These are phyloP conservation scores for Heliconius eleuchia DNA, from an alignment of 1,140 invertebrate genomes.

Conservation along the genomic window DNA sequence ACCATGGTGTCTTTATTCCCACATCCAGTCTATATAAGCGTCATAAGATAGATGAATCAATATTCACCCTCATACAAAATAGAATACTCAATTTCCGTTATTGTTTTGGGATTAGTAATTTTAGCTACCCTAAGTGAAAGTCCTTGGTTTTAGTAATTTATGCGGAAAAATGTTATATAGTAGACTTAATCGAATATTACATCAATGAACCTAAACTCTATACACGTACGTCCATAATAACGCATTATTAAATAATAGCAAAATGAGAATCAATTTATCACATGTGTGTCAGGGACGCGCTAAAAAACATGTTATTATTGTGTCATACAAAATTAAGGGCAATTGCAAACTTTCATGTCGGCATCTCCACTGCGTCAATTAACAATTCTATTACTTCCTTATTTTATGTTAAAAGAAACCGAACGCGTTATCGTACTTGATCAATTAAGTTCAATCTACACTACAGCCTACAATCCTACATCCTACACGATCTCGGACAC, in stretches of 20 bases:
- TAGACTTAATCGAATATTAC: neutral
- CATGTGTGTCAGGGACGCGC: conserved; percentile 9
- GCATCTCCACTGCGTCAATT: conserved; percentile 28
- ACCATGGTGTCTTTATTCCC: neutral
- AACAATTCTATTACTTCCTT: conserved; percentile 37
- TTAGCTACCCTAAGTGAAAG: neutral
- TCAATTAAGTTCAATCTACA: conserved; percentile 63
- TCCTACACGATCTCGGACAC: conserved; percentile 34
- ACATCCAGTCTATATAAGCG: neutral
- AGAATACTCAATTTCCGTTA: neutral
- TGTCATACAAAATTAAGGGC: conserved; percentile 31
- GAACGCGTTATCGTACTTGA: conserved; percentile 49
- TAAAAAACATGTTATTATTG: conserved; percentile 18
- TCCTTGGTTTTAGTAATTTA: too few relatives aligned
- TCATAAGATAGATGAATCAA: neutral
- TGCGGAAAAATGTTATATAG: neutral
- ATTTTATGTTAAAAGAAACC: conserved; percentile 46
- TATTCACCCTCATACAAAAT: neutral
- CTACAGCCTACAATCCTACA: conserved; percentile 53
- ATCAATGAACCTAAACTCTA: neutral
- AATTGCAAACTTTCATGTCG: conserved; percentile 37
- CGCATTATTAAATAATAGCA: conserved; percentile 9
- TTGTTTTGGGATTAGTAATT: neutral
- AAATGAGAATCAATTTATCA: conserved; percentile 11
- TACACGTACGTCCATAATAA: neutral